These are phyloP conservation scores for Brevimyrus niger DNA, from an alignment of 2,113 vertebrate species.

Conservation along the genomic window DNA sequence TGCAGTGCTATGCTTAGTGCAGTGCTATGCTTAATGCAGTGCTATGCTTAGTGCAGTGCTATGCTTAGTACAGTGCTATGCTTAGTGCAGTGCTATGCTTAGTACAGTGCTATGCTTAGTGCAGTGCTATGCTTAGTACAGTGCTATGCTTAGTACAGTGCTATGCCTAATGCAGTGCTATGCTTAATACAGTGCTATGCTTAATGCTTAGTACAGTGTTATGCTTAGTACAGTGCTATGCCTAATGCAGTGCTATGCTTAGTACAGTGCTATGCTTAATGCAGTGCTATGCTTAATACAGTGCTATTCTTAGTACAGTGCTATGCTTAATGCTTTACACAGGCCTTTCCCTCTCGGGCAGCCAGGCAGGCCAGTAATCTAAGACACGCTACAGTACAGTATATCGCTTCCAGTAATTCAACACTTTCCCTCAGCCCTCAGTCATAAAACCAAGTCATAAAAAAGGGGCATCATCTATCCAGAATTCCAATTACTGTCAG, in stretches of 20 bases:
- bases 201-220: no score
- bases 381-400: neutral
- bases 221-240: neutral
- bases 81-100: neutral
- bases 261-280: no score
- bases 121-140: neutral
- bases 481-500: neutral
- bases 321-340: neutral
- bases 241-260: neutral
- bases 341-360: constrained; percentile 11
- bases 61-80: neutral
- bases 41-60: neutral
- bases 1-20: neutral
- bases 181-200: no score
- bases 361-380: constrained; percentile 10
- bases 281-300: neutral
- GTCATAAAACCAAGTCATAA: neutral
- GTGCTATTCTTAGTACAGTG: no score
- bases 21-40: neutral
- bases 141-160: no score
- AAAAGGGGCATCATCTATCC: neutral
- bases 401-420: neutral
- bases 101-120: neutral
- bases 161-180: neutral
- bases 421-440: neutral